Conservation (phyloP, 1,140 invertebrate species). For the Planococcus citri region DNA sequence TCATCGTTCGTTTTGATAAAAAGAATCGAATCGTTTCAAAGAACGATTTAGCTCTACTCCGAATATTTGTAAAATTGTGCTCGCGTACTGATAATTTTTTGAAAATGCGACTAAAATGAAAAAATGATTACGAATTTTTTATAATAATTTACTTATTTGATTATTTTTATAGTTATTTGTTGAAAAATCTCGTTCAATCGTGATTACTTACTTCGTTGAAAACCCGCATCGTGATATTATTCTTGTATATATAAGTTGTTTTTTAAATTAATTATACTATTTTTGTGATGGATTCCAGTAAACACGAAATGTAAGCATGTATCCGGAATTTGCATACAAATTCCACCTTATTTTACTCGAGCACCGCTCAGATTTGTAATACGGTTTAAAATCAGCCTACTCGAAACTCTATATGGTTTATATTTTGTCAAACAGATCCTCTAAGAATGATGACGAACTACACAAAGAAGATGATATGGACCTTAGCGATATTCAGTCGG, state of each 20-base stretch:
- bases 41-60: too few species aligned
- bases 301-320: not conserved
- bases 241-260: not conserved
- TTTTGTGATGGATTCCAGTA: not conserved
- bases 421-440: not conserved
- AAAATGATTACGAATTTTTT: not conserved
- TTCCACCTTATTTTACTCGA: not conserved
- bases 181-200: not conserved
- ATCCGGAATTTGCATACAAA: not conserved
- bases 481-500: constrained; percentile 8
- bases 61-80: too few species aligned
- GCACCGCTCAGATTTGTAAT: not conserved
- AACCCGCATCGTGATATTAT: not conserved
- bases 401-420: not conserved
- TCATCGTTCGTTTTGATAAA: too few species aligned
- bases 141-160: not conserved
- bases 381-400: not conserved
- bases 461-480: constrained; percentile 17
- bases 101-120: not conserved
- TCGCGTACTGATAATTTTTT: not conserved
- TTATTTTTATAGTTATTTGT: not conserved
- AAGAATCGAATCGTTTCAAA: too few species aligned
- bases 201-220: not conserved
- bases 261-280: too few species aligned
- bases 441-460: not conserved